Percentiles rank a stretch among this genome's conserved stretches.
phyloP scores from a whole-genome alignment of 2,113 vertebrate genomes.

The Lates calcarifer region DNA sequence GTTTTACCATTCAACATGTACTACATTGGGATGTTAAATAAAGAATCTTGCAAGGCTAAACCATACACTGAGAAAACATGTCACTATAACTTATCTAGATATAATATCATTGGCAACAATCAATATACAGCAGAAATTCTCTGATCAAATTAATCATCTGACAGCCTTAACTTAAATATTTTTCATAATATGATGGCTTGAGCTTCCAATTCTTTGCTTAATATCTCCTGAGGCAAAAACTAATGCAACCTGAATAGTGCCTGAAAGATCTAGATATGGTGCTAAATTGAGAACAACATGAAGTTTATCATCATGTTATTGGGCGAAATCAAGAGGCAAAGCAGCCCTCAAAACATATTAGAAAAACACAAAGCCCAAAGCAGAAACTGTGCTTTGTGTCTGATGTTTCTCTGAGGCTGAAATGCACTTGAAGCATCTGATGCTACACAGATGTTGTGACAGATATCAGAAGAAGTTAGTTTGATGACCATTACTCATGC shows the following conservation, averaged over 20 bases:
- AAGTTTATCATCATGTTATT: background rate
- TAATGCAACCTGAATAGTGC: background rate
- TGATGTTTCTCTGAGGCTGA: conserved; percentile 26
- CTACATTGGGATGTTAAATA: background rate
- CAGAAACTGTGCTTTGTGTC: conserved; percentile 16
- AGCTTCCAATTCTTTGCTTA: background rate
- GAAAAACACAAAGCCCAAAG: conserved; percentile 5
- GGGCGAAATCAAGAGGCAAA: background rate
- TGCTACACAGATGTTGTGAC: conserved; percentile 44
- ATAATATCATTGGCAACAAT: too few relatives aligned
- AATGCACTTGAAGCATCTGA: conserved; percentile 28
- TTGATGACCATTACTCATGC: conserved; percentile 58
- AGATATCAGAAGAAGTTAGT: conserved; percentile 53
- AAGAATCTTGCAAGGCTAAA: too few relatives aligned
- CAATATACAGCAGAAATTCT: background rate
- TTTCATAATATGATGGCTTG: background rate
- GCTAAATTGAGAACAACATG: background rate
- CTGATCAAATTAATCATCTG: background rate
- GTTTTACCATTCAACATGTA: background rate
- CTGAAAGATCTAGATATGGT: background rate
- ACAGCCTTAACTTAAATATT: background rate
- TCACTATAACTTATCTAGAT: too few relatives aligned
- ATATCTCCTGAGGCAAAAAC: background rate
- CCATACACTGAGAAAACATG: too few relatives aligned
- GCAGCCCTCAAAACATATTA: background rate